A percentile compares a stretch with the other conserved stretches of the same genome.
phyloP scores from a whole-genome alignment of 2,113 vertebrate genomes.

The Brachyistius frenatus region DNA sequence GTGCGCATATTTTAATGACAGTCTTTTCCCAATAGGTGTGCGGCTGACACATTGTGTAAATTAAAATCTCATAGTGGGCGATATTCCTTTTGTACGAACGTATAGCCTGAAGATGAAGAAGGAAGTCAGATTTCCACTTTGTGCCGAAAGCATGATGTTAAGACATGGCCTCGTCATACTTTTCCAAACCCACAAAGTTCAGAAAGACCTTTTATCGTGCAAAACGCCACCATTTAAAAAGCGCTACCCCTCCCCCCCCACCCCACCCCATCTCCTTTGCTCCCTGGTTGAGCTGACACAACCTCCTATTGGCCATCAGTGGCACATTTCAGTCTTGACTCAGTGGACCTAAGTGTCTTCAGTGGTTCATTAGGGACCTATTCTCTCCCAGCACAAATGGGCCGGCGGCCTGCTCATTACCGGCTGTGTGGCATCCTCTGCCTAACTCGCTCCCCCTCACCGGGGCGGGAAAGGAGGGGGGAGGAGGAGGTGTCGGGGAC shows the following conservation, averaged over 20 bases:
- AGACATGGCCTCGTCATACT: conserved; percentile 12
- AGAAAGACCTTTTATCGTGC: conserved; percentile 36
- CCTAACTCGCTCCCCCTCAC: conserved; percentile 51
- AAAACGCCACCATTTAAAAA: conserved; percentile 45
- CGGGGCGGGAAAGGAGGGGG: conserved; percentile 32
- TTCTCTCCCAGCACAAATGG: conserved; percentile 71
- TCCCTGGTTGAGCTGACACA: conserved; percentile 63
- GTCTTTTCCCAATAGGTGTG: conserved; percentile 22
- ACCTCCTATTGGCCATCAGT: conserved; percentile 67
- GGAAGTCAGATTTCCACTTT: background rate
- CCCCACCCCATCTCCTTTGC: conserved; percentile 22
- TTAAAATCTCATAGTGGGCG: conserved; percentile 26
- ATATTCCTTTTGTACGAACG: conserved; percentile 30
- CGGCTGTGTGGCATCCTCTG: conserved; percentile 60
- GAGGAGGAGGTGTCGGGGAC: conserved; percentile 53
- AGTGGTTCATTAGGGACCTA: conserved; percentile 75
- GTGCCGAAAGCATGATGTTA: background rate
- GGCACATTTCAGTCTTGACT: conserved; percentile 71
- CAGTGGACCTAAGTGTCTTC: conserved; percentile 71
- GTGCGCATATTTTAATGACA: conserved; percentile 36
- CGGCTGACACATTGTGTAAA: conserved; percentile 43
- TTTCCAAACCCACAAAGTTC: conserved; percentile 44
- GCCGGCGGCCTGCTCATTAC: conserved; percentile 77
- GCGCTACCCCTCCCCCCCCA: background rate
- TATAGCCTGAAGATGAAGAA: conserved; percentile 21